Conservation (phyloP, 2,113 vertebrate genomes). For the Climacteris rufus region DNA sequence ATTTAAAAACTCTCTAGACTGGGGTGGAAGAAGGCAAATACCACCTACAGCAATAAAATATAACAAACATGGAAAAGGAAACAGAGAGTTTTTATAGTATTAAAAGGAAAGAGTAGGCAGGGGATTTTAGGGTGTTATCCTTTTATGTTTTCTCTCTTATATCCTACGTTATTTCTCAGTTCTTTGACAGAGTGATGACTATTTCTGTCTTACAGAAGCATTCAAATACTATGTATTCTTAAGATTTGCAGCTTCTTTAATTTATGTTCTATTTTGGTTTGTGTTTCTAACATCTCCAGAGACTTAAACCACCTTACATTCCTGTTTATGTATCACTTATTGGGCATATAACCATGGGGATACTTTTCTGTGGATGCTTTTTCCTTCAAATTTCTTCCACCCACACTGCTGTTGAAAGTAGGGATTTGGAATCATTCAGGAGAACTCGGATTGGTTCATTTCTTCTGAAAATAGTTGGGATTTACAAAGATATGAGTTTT, state of each 20-base stretch:
- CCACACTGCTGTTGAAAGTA: neutral
- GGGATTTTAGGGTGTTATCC: neutral
- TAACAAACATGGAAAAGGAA: neutral
- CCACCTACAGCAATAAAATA: neutral
- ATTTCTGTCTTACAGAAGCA: neutral
- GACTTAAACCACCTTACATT: neutral
- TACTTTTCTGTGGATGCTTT: neutral
- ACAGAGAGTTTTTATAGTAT: neutral
- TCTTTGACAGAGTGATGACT: neutral
- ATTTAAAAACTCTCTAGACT: neutral
- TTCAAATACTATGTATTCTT: neutral
- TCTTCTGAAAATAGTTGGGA: neutral
- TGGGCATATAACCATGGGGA: neutral
- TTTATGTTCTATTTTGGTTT: neutral
- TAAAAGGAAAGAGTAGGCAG: neutral
- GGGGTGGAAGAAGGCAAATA: rapidly evolving
- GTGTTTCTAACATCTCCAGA: neutral
- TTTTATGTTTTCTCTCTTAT: neutral
- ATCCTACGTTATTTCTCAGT: neutral
- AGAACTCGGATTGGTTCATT: neutral
- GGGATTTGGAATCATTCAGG: neutral
- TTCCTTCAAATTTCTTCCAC: neutral
- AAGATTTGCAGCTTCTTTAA: neutral
- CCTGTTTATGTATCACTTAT: neutral
- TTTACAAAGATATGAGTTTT: neutral